Conservation (phyloP, 2,113 vertebrate species). For the Scatophagus argus region DNA sequence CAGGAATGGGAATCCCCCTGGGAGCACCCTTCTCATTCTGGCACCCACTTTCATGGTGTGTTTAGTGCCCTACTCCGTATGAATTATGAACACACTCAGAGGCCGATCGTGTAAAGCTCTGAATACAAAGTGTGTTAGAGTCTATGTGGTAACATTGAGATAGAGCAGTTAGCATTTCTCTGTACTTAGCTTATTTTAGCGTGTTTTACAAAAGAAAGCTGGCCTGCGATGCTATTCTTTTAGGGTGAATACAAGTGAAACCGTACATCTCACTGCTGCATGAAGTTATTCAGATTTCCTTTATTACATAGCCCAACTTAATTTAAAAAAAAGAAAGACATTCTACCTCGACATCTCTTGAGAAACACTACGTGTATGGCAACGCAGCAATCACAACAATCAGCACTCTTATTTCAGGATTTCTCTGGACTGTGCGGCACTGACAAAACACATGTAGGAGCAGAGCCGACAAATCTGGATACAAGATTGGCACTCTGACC, state of each 20-base stretch:
- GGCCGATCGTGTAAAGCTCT: slow-evolving; percentile 68
- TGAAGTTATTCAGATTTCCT: slow-evolving; percentile 7
- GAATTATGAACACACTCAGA: slow-evolving; percentile 73
- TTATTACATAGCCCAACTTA: slow-evolving; percentile 19
- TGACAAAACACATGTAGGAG: slow-evolving; percentile 80
- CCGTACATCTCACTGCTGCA: not conserved
- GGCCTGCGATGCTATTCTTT: slow-evolving; percentile 24
- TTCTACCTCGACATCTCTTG: slow-evolving; percentile 24
- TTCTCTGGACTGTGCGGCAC: slow-evolving; percentile 60
- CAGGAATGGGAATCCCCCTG: slow-evolving; percentile 70
- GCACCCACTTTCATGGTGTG: slow-evolving; percentile 78
- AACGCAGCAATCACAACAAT: slow-evolving; percentile 73
- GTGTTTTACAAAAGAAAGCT: slow-evolving; percentile 30
- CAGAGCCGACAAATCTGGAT: slow-evolving; percentile 81
- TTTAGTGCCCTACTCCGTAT: slow-evolving; percentile 76
- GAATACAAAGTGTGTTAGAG: slow-evolving; percentile 69
- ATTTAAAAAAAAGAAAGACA: slow-evolving; percentile 40
- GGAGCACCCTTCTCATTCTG: slow-evolving; percentile 74
- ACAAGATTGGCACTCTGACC: slow-evolving; percentile 85
- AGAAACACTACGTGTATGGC: slow-evolving; percentile 56
- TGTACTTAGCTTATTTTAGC: slow-evolving; percentile 34
- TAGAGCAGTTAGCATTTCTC: slow-evolving; percentile 38
- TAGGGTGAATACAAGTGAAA: slow-evolving; percentile 15
- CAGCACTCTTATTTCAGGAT: slow-evolving; percentile 73
- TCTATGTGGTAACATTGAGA: slow-evolving; percentile 42